Evolutionary conservation across 2,113 vertebrate genomes (phyloP).

Genomic region (Tragelaphus strepsiceros): DNA sequence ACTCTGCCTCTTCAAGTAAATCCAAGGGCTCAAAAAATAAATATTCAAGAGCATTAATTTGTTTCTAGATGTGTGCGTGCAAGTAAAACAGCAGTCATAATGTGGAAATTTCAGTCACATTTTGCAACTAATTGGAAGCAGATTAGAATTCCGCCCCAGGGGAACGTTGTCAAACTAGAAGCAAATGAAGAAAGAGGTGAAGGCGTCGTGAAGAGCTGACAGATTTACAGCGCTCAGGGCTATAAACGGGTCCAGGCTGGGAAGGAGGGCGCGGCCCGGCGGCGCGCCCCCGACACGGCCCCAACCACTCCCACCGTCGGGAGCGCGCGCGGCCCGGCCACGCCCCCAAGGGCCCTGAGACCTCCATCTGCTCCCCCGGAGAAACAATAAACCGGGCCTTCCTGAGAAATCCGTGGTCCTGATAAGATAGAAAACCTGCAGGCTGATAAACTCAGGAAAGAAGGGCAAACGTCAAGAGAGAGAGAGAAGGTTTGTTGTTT

Average conservation of each 20-base stretch:
- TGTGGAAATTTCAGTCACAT: slow-evolving; percentile 89
- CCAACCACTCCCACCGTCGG: not conserved
- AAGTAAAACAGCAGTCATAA: slow-evolving; percentile 86
- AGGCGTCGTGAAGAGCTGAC: slow-evolving; percentile 84
- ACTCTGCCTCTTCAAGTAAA: slow-evolving; percentile 71
- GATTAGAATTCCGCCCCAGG: slow-evolving; percentile 88
- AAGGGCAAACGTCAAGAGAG: not conserved
- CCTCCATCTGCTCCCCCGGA: not conserved
- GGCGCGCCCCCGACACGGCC: slow-evolving; percentile 54
- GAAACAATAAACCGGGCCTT: not conserved
- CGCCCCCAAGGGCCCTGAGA: not conserved
- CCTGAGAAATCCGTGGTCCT: not conserved
- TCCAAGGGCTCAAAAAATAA: slow-evolving; percentile 79
- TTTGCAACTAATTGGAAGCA: slow-evolving; percentile 91
- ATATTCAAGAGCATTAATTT: slow-evolving; percentile 86
- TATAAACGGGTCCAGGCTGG: slow-evolving; percentile 82
- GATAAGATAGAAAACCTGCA: slow-evolving; percentile 25
- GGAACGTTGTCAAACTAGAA: slow-evolving; percentile 89
- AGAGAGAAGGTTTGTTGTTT: not conserved
- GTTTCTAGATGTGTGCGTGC: slow-evolving; percentile 82
- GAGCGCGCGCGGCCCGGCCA: not conserved
- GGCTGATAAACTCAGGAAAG: not conserved
- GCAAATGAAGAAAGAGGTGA: slow-evolving; percentile 88
- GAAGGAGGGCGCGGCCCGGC: slow-evolving; percentile 80
- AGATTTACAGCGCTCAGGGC: slow-evolving; percentile 88